These are phyloP conservation scores for Temnothorax curvispinosus DNA, from an alignment of 1,140 invertebrate genomes.

Conservation along the genomic window DNA sequence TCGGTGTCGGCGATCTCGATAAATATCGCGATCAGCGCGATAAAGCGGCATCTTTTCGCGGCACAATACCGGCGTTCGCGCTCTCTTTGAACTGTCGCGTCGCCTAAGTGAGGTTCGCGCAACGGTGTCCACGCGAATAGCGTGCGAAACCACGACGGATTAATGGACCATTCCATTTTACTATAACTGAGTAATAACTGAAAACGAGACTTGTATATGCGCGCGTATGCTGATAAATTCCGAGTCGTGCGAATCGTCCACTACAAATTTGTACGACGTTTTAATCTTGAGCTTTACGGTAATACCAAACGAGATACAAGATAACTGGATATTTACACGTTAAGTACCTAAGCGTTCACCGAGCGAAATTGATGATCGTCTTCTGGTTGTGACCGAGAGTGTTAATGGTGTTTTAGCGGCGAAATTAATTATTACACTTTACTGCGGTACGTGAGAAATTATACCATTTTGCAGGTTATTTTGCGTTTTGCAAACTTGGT, in stretches of 20 bases:
- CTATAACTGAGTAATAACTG: constrained; percentile 16
- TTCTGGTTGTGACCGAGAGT: background rate
- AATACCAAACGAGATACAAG: constrained; percentile 23
- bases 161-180: constrained; percentile 23
- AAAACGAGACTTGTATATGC: background rate
- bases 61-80: constrained; percentile 40
- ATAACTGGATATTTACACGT: constrained; percentile 44
- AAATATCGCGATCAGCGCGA: constrained; percentile 61
- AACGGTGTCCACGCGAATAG: constrained; percentile 43
- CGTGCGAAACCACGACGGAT: constrained; percentile 51
- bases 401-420: constrained; percentile 6
- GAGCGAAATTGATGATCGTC: constrained; percentile 29
- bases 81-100: constrained; percentile 12
- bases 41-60: constrained; percentile 50
- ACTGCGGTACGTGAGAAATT: background rate
- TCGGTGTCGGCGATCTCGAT: constrained; percentile 11
- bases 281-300: constrained; percentile 49
- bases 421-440: constrained; percentile 1
- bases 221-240: constrained; percentile 5
- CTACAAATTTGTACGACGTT: constrained; percentile 31
- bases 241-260: constrained; percentile 12
- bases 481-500: background rate
- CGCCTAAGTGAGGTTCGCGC: constrained; percentile 6
- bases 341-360: background rate
- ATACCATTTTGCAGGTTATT: background rate